phyloP scores from a whole-genome alignment of 2,888 invertebrate species.

The Pomacea canaliculata region DNA sequence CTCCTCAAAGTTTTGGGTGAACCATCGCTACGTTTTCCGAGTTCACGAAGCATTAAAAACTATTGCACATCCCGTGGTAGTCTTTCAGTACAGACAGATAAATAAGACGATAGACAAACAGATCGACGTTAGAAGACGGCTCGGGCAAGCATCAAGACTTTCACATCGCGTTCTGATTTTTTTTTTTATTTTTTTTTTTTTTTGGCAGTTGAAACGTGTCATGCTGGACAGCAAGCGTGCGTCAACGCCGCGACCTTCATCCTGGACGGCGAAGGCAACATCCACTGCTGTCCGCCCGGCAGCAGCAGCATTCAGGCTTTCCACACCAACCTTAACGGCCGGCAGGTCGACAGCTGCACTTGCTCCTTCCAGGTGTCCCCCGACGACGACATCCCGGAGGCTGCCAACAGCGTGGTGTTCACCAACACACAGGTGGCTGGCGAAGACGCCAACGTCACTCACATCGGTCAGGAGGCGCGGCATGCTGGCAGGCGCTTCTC shows the following conservation, averaged over 20 bases:
- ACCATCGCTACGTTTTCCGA: too few species aligned
- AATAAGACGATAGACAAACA: too few species aligned
- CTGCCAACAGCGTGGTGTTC: too few species aligned
- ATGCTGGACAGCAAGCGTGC: conserved; percentile 3
- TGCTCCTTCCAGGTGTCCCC: neutral
- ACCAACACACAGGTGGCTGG: too few species aligned
- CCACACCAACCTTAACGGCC: conserved; percentile 3
- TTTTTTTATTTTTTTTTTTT: neutral
- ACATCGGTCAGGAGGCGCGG: neutral
- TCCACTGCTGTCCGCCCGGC: conserved; percentile 9
- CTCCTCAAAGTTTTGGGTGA: too few species aligned
- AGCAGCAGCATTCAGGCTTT: neutral
- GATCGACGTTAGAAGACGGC: too few species aligned
- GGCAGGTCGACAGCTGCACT: neutral
- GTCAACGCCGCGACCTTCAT: conserved; percentile 1
- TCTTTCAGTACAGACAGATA: too few species aligned
- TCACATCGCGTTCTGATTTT: neutral
- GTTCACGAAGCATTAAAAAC: too few species aligned
- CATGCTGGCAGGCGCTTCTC: neutral
- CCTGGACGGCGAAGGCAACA: conserved; percentile 8
- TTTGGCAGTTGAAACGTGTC: neutral
- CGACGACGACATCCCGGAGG: too few species aligned
- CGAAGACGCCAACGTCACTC: neutral
- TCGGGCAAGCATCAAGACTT: too few species aligned
- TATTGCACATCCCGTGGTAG: too few species aligned